These are phyloP conservation scores for Numenius phaeopus DNA, from an alignment of 2,797 vertebrate genomes.

Conservation along the genomic window DNA sequence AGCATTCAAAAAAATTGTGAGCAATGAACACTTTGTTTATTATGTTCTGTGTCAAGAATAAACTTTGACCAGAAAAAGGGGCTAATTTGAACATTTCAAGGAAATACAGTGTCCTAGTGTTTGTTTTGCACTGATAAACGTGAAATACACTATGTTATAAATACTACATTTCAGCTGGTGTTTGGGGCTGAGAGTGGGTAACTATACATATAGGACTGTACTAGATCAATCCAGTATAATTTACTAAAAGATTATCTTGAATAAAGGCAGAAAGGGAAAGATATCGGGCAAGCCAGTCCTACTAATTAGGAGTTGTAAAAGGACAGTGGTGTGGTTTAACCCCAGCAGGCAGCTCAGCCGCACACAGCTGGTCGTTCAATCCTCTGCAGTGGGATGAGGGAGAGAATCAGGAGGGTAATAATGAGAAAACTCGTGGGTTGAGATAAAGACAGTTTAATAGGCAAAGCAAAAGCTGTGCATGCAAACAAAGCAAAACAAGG, in stretches of 20 bases:
- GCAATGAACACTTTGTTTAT: not conserved
- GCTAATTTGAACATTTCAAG: not conserved
- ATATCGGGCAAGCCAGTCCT: not conserved
- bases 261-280: not conserved
- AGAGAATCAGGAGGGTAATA: not conserved
- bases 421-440: fast-evolving
- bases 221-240: not conserved
- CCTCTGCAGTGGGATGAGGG: too few species aligned
- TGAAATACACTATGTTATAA: not conserved
- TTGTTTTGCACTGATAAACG: not conserved
- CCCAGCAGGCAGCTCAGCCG: not conserved
- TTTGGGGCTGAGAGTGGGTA: not conserved
- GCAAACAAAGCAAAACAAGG: not conserved
- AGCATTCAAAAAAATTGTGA: not conserved
- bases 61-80: not conserved
- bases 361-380: not conserved
- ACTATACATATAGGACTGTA: not conserved
- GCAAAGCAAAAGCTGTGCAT: fast-evolving
- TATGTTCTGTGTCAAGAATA: not conserved
- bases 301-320: not conserved
- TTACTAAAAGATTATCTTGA: not conserved
- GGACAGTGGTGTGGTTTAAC: not conserved
- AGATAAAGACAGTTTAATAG: not conserved
- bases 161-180: not conserved
- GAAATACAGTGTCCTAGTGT: not conserved